Evolutionary conservation across 2,113 vertebrate species (phyloP).

Genomic region (Tauraco erythrolophus): DNA sequence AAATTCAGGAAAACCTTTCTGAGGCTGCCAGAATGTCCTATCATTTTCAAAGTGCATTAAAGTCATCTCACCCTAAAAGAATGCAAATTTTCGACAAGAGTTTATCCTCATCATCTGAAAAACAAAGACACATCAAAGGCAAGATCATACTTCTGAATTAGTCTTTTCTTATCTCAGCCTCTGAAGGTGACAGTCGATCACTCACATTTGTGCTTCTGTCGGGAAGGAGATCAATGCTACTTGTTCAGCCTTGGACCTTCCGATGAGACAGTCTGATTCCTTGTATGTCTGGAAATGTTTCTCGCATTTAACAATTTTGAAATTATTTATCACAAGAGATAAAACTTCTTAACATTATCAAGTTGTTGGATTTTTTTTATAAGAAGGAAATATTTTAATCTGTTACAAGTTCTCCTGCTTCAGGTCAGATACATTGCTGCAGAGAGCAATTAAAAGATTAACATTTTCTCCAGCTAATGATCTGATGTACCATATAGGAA

Average conservation of each 20-base stretch:
- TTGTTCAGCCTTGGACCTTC: conserved; percentile 35
- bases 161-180: conserved; percentile 68
- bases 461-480: background rate
- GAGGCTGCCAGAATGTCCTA: background rate
- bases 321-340: background rate
- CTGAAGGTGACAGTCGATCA: conserved; percentile 70
- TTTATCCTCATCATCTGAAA: background rate
- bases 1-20: background rate
- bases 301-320: background rate
- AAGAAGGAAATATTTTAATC: background rate
- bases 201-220: conserved; percentile 67
- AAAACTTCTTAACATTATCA: background rate
- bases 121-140: conserved; percentile 61
- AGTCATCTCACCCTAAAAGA: background rate
- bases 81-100: background rate
- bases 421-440: background rate
- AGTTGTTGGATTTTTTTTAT: background rate
- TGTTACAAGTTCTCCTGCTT: background rate
- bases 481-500: background rate
- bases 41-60: background rate
- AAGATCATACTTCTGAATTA: conserved; percentile 5
- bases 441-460: background rate
- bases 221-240: conserved; percentile 64
- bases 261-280: conserved; percentile 68
- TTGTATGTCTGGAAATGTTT: conserved; percentile 43